Base-by-base conservation (phyloP, 2,888 invertebrate species). In the Muschampia plurimacula region DNA sequence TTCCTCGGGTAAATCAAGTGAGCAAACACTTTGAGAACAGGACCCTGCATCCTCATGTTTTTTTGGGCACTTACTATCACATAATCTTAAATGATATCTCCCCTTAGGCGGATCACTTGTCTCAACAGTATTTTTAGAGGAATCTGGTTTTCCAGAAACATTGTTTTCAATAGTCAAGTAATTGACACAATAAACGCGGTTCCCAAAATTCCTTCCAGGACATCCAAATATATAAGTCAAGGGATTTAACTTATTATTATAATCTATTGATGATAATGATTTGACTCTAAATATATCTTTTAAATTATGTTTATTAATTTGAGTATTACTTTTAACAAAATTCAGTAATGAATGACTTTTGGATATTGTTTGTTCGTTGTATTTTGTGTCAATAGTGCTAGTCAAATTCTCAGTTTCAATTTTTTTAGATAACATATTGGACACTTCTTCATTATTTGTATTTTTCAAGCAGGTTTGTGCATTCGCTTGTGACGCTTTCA, bases 151-250 rank as follows among this genome's bases (percentile, higher is more conserved):
- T 36, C 73, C 73, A 3, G 78, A 74, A 57, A 67, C 65, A 63
- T 85, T 82, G 57, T 84, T 87, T 77, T 88, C 82, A 46, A 92
- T 87, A 39, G 89, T 90, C 78, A 88, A 89, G 80, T 92, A 93
- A 49, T 85, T 85, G 1, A 93, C 90, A 76, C 81, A 89, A 75
- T 90, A 91, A 13, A 89, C 83, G 77, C 83, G 80, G 70, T 87
- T 87, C 4, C 83, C 82, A 72, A 82, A 84, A 12, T 80, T 77
- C 12, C 80, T 82, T 32, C 74, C 76, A 12, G 74, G 76, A 57
- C 84, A 83, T 9, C 85, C 86, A 79, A 89, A 91, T 74, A 92
- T 87, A 60, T 92, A 90, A 75, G 86, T 82, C 65, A 87, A 82
- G 28, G 87, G 78, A 74, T 87, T 88, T 15, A 81, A 75, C 67